Evolutionary conservation across 2,797 vertebrate genomes (phyloP).

Genomic region (Antennarius maculatus): DNA sequence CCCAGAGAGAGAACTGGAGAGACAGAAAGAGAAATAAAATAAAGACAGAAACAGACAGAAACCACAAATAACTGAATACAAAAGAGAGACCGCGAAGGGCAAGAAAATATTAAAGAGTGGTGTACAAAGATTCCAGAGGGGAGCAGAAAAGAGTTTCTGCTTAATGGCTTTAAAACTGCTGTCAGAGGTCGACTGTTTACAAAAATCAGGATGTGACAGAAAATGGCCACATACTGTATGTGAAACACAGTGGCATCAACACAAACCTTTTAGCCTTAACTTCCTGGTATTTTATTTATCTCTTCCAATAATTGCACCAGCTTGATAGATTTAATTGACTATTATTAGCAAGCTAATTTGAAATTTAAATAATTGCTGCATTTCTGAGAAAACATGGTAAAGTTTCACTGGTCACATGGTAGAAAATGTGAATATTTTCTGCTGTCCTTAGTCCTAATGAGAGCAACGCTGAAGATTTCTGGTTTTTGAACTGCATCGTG

Average conservation of each 20-base stretch:
- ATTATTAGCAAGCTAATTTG: not conserved
- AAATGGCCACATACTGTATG: conserved; percentile 13
- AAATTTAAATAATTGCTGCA: not conserved
- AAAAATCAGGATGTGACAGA: conserved; percentile 36
- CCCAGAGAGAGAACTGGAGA: conserved; percentile 60
- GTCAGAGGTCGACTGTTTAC: conserved; percentile 58
- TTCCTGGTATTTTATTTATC: not conserved
- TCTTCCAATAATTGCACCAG: not conserved
- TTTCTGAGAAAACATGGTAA: not conserved
- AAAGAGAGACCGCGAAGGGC: conserved; percentile 61
- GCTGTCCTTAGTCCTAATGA: not conserved
- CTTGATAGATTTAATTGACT: not conserved
- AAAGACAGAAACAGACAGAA: conserved; percentile 50
- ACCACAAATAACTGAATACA: conserved; percentile 71
- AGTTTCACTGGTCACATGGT: not conserved
- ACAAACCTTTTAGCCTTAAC: not conserved
- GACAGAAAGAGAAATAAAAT: conserved; percentile 37
- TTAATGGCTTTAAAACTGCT: conserved; percentile 42
- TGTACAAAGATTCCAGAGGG: conserved; percentile 62
- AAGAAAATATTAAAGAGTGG: conserved; percentile 65
- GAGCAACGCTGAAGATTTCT: not conserved
- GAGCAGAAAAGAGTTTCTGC: conserved; percentile 49
- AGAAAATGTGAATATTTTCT: not conserved
- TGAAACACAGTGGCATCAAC: conserved; percentile 22
- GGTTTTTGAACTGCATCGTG: too few species aligned